Percentiles rank a stretch among this genome's conserved stretches.
Evolutionary conservation across 35 echinoderm and acorn worm genomes (phyloP).

Genomic region (Anneissia japonica): DNA sequence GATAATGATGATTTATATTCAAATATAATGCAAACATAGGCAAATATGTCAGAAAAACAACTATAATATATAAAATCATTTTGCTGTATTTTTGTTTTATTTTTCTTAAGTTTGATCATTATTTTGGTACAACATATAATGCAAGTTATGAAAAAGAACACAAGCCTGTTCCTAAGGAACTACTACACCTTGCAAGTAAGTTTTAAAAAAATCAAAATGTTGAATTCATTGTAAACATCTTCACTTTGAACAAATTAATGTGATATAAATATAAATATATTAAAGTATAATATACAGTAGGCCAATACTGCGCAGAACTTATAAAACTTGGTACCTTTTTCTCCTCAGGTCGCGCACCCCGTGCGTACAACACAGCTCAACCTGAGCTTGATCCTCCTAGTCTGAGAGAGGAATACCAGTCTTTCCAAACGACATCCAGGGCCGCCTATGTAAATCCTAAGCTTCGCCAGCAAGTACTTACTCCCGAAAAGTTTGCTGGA

Average conservation of each 20-base stretch:
- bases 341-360: constrained; percentile 56
- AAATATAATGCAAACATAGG: too few relatives aligned
- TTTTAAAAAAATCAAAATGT: background rate
- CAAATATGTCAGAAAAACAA: too few relatives aligned
- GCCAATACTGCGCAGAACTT: too few relatives aligned
- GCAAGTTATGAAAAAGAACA: constrained; percentile 51
- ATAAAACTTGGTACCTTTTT: too few relatives aligned
- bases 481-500: background rate
- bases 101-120: constrained; percentile 78
- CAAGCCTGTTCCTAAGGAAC: constrained; percentile 54
- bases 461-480: constrained; percentile 30
- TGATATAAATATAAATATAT: too few relatives aligned
- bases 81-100: background rate
- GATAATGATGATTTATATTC: too few relatives aligned
- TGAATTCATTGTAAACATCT: background rate
- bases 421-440: constrained; percentile 93
- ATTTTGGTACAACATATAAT: constrained; percentile 85
- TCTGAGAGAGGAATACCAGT: constrained; percentile 69
- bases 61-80: too few relatives aligned
- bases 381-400: constrained; percentile 65
- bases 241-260: background rate
- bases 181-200: constrained; percentile 75
- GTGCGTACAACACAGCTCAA: constrained; percentile 70
- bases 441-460: constrained; percentile 79
- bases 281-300: too few relatives aligned